Base-by-base conservation (phyloP, 2,888 invertebrate genomes). In the Pimpla rufipes region DNA sequence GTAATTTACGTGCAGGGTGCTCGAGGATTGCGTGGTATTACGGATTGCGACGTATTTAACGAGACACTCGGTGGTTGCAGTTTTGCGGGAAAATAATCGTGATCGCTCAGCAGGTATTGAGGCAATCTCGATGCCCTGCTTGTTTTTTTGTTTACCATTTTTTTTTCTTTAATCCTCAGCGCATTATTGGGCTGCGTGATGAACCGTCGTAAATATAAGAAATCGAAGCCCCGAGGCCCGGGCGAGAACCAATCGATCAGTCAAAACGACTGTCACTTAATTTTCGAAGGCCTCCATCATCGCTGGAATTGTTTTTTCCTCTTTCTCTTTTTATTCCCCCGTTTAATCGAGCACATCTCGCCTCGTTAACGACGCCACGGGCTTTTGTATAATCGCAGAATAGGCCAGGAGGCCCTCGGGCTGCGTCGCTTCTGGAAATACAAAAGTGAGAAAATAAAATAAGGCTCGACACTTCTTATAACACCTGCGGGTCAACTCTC, bases 181-280 rank as follows among this genome's bases (percentile, higher is more conserved):
- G 16, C 16, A 75, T 62, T 35, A 45, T 75, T 13, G 47, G 10
- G 11, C 67, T 18, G 18, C 59, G 40, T 18, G 68, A 74, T 50
- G 35, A 47, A 67, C 67, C 50, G 79, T 40, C 10, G 0, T 59
- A 45, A 67, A 74, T 52, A 52, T 23, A 50, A 21, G 67, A 71
- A 77, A 77, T 42, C 10, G n/a, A 10, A 4, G 35, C 52, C 66
- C 50, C 10, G 42, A 71, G 64, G 81, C 71, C 3, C 29, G 5
- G 3, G 37, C 47, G n/a, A 55, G 37, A 78, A 57, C 66, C 42
- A 64, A 52, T 81, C 82, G 45, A 78, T 82, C 74, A 52, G 68
- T 82, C 76, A 79, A 79, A 73, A 76, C 71, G 59, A 59, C 76
- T 67, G 76, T 71, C 62, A 83, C 37, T 83, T 76, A 47, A 67